A percentile compares a stretch with the other conserved stretches of the same genome.
Evolutionary conservation across 2,113 vertebrate genomes (phyloP).

Genomic region (Marmota flaviventris): DNA sequence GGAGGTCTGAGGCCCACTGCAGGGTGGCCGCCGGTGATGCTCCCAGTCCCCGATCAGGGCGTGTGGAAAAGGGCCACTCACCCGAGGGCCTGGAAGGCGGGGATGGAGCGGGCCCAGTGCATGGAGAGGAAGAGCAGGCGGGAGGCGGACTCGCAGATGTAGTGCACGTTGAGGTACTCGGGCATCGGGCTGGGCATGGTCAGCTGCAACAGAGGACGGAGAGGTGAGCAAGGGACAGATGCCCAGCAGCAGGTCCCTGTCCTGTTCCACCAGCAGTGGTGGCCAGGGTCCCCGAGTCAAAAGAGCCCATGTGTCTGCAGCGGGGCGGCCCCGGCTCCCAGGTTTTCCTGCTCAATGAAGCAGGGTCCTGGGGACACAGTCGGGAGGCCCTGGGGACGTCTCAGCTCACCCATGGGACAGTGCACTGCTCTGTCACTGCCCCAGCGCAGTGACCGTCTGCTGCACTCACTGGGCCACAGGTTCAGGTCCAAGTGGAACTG

Average conservation of each 20-base stretch:
- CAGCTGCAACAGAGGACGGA: conserved; percentile 88
- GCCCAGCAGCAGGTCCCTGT: background rate
- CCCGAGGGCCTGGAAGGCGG: conserved; percentile 98
- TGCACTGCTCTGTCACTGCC: background rate
- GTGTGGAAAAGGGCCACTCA: conserved; percentile 83
- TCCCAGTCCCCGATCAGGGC: too few relatives aligned
- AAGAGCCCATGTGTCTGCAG: background rate
- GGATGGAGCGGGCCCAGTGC: conserved; percentile 99
- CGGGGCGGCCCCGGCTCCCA: too few relatives aligned
- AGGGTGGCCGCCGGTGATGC: too few relatives aligned
- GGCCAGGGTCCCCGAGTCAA: background rate
- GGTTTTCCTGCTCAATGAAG: background rate
- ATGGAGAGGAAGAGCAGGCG: conserved; percentile 99
- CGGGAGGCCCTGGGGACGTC: background rate
- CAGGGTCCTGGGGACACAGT: too few relatives aligned
- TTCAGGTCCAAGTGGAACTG: background rate
- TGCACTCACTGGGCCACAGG: background rate
- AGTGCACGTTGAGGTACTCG: conserved; percentile 98
- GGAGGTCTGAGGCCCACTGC: too few relatives aligned
- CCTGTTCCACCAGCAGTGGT: background rate
- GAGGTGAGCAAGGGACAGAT: background rate
- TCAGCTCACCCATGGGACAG: background rate
- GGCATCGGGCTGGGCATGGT: conserved; percentile 99
- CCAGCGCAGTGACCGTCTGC: background rate
- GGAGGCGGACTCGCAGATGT: conserved; percentile 99